Base-by-base conservation (phyloP, 2,888 invertebrate species). In the Tetheella fluctuosa region DNA sequence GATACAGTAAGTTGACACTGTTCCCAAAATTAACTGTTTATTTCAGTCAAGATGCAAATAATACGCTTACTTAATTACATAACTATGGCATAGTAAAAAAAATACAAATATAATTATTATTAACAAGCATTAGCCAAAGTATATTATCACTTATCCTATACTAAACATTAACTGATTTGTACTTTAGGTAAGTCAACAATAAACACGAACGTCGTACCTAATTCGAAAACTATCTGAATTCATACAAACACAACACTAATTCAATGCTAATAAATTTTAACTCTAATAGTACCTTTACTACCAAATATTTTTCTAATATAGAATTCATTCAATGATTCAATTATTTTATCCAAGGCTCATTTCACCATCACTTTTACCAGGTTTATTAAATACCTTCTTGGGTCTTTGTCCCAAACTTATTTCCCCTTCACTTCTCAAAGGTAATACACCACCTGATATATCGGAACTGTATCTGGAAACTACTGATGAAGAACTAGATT, bases 371-470 rank as follows among this genome's bases (percentile, higher is more conserved):
- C 85, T 83, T 77, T 78, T 86, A 64, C 69, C 77, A 54, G 64
- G 67, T 65, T 67, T 79, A 34, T 67, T 74, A 23, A 68, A 64
- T 59, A 72, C 78, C 59, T 70, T 80, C 58, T 65, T 80, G 17
- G 64, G 56, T 15, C 63, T 69, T 61, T 81, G 81, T 54, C 79
- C 79, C 58, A 81, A 68, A 76, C 88, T 91, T 56, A 86, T 64
- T 76, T 91, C 91, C 0, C 91, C 91, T 67, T 91, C 90, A 68
- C 91, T 91, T 59, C 76, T 83, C 55, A 89, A 68, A 17, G 89
- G 91, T 60, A 88, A 68, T 61, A 89, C 76, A 30, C 71, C 74
- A 25, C 85, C 85, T 52, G 72, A 71, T 25, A 77, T 64, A 64
- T 86, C 86, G 5, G 82, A 85, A 73, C 83, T 87, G 60, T 72